These are phyloP conservation scores for Hydrochoerus hydrochaeris DNA, from an alignment of 2,113 vertebrate species.

Conservation along the genomic window DNA sequence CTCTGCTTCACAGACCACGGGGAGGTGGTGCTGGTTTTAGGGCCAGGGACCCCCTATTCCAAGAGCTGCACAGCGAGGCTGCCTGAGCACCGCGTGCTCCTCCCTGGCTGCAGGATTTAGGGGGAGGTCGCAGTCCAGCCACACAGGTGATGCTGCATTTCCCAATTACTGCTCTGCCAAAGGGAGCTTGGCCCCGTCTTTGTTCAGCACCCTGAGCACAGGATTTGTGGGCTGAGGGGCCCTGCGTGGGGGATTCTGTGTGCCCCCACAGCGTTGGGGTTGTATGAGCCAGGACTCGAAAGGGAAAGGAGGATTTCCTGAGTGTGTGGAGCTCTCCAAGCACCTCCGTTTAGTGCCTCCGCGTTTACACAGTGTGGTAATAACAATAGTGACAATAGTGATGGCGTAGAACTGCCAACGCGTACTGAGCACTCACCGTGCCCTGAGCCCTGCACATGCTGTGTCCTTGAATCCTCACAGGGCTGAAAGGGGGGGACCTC, in stretches of 20 bases:
- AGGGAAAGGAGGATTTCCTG: background rate
- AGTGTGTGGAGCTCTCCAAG: background rate
- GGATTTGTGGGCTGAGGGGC: background rate
- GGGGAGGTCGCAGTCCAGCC: background rate
- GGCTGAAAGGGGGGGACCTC: background rate
- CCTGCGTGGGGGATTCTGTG: background rate
- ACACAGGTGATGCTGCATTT: background rate
- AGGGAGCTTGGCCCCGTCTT: background rate
- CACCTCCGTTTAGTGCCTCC: background rate
- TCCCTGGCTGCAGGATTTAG: background rate
- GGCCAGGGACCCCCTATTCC: background rate
- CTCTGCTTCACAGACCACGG: conserved; percentile 56
- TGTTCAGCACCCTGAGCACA: background rate
- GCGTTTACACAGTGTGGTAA: background rate
- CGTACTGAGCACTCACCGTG: background rate
- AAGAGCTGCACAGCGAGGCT: background rate
- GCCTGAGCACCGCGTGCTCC: background rate
- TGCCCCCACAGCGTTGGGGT: background rate
- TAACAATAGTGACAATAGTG: background rate
- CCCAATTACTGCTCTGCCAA: background rate
- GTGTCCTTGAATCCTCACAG: background rate
- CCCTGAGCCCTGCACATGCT: background rate
- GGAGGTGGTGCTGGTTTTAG: conserved; percentile 51
- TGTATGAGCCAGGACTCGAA: background rate
- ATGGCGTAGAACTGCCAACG: background rate